Percentiles rank a stretch among this genome's conserved stretches.
Evolutionary conservation across 2,113 vertebrate genomes (phyloP).

Genomic region (Leucopsar rothschildi): DNA sequence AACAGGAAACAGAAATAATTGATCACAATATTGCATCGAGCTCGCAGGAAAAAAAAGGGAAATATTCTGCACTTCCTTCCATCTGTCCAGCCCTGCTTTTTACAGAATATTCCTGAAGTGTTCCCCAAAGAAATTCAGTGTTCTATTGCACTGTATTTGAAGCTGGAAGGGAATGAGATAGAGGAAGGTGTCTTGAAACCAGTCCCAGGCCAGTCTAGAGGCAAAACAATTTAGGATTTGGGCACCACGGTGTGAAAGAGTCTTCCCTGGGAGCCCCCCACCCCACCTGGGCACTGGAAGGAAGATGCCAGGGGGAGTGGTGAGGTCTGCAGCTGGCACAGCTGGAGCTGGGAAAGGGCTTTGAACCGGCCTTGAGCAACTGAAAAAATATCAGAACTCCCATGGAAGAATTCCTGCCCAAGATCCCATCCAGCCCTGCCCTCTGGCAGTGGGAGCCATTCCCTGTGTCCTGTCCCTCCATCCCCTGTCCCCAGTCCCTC

Average conservation of each 20-base stretch:
- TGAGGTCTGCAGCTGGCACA: background rate
- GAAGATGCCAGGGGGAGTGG: background rate
- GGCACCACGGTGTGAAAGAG: fast-evolving
- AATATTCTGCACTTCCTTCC: background rate
- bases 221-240: background rate
- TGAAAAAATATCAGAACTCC: background rate
- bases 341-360: background rate
- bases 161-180: background rate
- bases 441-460: background rate
- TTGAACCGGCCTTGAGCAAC: background rate
- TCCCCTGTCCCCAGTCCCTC: background rate
- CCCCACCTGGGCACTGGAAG: background rate
- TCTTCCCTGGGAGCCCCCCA: background rate
- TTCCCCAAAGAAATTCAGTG: background rate
- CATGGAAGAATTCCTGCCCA: background rate
- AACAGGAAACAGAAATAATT: background rate
- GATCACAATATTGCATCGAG: background rate
- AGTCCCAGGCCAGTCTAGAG: background rate
- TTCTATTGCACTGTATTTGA: background rate
- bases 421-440: fast-evolving
- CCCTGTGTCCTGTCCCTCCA: background rate
- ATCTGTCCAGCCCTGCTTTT: background rate
- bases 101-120: background rate
- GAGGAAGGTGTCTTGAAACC: background rate
- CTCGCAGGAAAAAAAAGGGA: background rate